Evolutionary conservation across 35 echinoderm and acorn worm genomes (phyloP).

Genomic region (Apostichopus parvimensis): DNA sequence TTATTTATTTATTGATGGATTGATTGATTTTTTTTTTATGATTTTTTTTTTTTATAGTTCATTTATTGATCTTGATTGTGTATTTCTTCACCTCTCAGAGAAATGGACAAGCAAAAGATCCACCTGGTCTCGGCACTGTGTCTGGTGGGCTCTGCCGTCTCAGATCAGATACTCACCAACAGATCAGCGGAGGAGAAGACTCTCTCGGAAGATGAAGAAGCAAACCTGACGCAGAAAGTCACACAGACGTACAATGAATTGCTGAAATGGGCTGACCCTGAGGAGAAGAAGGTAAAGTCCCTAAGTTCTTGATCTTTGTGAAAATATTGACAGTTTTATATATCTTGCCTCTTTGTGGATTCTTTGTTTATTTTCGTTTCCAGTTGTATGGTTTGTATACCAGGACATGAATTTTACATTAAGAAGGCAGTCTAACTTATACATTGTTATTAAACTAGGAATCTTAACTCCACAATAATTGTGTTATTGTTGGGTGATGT

Average conservation of each 20-base stretch:
- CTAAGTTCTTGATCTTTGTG: no score
- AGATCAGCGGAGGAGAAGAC: constrained; percentile 44
- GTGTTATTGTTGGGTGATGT: no score
- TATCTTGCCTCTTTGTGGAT: no score
- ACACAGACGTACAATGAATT: constrained; percentile 75
- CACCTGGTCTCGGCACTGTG: constrained; percentile 73
- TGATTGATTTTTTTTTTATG: background rate
- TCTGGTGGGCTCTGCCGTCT: constrained; percentile 73
- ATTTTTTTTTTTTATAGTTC: background rate
- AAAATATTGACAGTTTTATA: no score
- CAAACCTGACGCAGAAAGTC: constrained; percentile 54
- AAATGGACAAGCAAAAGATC: constrained; percentile 89
- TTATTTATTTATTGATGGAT: no score
- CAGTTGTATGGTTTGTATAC: no score
- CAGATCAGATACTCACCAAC: constrained; percentile 57
- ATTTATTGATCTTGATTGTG: background rate
- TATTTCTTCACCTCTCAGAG: constrained; percentile 54
- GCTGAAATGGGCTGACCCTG: constrained; percentile 89
- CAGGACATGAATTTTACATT: no score
- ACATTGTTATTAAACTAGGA: no score
- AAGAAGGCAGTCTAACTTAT: no score
- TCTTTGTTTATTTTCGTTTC: no score
- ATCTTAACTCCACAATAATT: no score
- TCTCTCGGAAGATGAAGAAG: constrained; percentile 63
- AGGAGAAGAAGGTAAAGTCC: constrained; percentile 87